These are phyloP conservation scores for Timema podura DNA, from an alignment of 2,888 invertebrate genomes.

Conservation along the genomic window DNA sequence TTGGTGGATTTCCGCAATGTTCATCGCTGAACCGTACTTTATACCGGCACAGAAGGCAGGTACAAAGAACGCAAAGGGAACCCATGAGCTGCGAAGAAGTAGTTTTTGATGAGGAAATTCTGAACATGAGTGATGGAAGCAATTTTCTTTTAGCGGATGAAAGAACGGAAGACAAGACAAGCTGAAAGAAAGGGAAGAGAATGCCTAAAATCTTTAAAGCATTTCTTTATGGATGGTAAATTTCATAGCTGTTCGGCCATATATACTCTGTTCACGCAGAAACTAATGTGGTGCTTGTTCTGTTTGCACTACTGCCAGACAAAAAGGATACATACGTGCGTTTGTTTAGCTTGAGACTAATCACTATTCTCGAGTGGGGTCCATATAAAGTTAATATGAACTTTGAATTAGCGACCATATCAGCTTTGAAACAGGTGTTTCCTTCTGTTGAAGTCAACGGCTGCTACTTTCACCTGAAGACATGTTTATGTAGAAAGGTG, in stretches of 20 bases:
- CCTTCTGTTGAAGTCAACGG: not conserved
- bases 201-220: not conserved
- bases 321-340: not conserved
- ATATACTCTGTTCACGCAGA: conserved; percentile 1
- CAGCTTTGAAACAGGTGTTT: not conserved
- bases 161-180: not conserved
- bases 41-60: not conserved
- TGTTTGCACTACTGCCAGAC: not conserved
- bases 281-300: not conserved
- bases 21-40: conserved; percentile 3
- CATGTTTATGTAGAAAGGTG: not conserved
- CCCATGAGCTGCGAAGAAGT: not conserved
- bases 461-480: not conserved
- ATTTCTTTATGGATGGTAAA: not conserved
- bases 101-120: not conserved
- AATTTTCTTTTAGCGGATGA: conserved; percentile 2
- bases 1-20: not conserved
- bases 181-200: not conserved
- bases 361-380: no score
- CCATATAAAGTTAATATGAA: not conserved
- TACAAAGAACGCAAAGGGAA: not conserved
- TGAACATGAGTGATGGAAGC: not conserved
- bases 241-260: not conserved
- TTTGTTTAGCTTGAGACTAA: not conserved
- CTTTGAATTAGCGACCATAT: not conserved